Base-by-base conservation (phyloP, 2,888 invertebrate genomes). In the Papilio demoleus region DNA sequence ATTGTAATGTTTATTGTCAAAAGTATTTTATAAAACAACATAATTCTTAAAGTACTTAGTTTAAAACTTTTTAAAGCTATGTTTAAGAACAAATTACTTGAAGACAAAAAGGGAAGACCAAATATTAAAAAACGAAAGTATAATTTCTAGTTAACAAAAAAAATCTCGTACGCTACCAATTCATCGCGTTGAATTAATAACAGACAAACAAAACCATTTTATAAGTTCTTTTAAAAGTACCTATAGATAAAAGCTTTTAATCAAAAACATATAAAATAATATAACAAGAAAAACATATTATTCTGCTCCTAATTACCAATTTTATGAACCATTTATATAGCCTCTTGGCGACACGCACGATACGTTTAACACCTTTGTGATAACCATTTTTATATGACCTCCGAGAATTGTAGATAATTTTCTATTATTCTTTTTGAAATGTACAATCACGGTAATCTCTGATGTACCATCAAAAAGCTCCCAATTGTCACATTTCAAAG, bases 321-420 rank as follows among this genome's bases (percentile, higher is more conserved):
- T 61, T 69, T 60, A 69, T 53, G 69, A 65, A 17, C 27, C 58
- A 14, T 36, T 69, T 69, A 65, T 65, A 61, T 56, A 60, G 69
- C 53, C 65, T 19, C 61, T 65, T 61, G 45, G 61, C 17, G 65
- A 69, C 65, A 61, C 53, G 53, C 60, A 56, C 50, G 24, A 42
- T 56, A 40, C 56, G 19, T 65, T 69, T 65, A 65, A 69, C 65
- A 69, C 65, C 61, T 65, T 38, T n/a, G 53, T 61, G 36, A 24
- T 12, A 27, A 61, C 69, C 69, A 69, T 31, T 61, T 50, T 56
- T 42, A 36, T 45, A 8, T 69, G 61, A 65, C 24, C 65, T 56
- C 17, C n/a, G 61, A 12, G 36, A 61, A 38, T 27, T 62, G 9
- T 19, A 53, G 17, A 34, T 5, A 42, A 19, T 31, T 34, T 0